Evolutionary conservation across 2,797 vertebrate species (phyloP).

Genomic region (Borostomias antarcticus): DNA sequence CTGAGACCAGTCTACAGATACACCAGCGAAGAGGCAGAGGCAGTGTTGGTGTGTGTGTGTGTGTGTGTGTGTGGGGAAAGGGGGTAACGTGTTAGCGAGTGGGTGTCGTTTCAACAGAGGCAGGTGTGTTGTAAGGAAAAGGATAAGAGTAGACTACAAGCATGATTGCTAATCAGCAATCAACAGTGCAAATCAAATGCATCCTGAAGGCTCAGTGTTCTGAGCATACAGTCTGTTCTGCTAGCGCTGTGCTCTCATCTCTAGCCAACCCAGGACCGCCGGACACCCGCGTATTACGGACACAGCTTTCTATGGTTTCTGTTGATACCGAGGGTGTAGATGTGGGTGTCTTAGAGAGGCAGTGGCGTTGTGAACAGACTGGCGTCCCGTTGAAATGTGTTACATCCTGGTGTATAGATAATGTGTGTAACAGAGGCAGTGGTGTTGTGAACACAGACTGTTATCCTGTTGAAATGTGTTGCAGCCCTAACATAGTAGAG

Average conservation of each 20-base stretch:
- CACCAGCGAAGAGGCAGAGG: neutral
- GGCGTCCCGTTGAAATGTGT: neutral
- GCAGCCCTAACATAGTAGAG: too few relatives aligned
- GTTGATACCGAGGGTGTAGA: neutral
- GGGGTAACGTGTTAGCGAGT: conserved; percentile 3
- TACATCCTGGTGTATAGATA: neutral
- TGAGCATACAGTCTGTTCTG: too few relatives aligned
- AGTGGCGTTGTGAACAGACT: conserved; percentile 33
- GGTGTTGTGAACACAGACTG: too few relatives aligned
- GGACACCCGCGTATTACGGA: neutral
- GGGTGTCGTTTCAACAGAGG: conserved; percentile 17
- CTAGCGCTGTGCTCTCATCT: too few relatives aligned
- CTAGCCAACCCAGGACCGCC: neutral
- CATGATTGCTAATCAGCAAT: neutral
- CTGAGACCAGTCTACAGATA: neutral
- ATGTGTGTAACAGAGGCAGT: neutral
- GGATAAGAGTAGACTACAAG: neutral
- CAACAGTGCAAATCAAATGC: neutral
- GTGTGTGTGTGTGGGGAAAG: conserved; percentile 19
- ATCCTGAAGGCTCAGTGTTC: too few relatives aligned
- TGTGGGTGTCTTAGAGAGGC: conserved; percentile 1
- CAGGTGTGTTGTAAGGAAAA: neutral
- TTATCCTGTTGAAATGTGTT: too few relatives aligned
- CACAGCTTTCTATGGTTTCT: neutral
- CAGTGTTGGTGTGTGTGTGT: conserved; percentile 8